phyloP scores from a whole-genome alignment of 2,888 invertebrate species.

The Mechanitis mazaeus region DNA sequence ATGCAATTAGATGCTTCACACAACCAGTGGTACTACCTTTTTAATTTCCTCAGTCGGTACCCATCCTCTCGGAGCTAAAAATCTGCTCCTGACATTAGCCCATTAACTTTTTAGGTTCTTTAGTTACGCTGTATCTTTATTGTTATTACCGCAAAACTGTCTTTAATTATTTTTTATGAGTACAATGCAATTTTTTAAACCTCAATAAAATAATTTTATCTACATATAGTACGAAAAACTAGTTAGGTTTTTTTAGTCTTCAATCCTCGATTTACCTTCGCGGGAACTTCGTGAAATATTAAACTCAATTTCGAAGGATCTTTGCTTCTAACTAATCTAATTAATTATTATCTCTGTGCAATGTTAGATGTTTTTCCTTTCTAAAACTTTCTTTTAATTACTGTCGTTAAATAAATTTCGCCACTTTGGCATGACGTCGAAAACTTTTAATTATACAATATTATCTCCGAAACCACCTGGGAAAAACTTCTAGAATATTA shows the following conservation, averaged over 20 bases:
- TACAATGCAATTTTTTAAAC: no score
- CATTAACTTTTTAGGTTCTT: neutral
- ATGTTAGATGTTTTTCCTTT: no score
- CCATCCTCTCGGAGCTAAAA: neutral
- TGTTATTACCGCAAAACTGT: no score
- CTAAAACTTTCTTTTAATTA: no score
- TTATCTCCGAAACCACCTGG: neutral
- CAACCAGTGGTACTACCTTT: neutral
- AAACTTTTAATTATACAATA: no score
- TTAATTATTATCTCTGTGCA: slow-evolving; percentile 11
- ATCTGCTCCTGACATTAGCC: slow-evolving; percentile 1
- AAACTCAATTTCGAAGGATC: slow-evolving; percentile 10
- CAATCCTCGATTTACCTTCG: slow-evolving; percentile 13
- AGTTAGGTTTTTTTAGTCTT: slow-evolving; percentile 8
- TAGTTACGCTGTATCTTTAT: no score
- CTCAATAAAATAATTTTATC: no score
- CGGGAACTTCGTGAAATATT: slow-evolving; percentile 21
- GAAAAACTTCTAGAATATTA: neutral
- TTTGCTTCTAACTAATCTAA: slow-evolving; percentile 16
- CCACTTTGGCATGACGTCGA: no score
- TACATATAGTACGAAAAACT: no score
- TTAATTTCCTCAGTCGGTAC: slow-evolving; percentile 1
- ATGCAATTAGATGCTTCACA: slow-evolving; percentile 16
- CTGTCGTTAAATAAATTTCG: neutral
- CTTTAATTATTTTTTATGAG: no score